A percentile compares a stretch with the other conserved stretches of the same genome.
Evolutionary conservation across 2,113 vertebrate species (phyloP).

Genomic region (Plectropomus leopardus): DNA sequence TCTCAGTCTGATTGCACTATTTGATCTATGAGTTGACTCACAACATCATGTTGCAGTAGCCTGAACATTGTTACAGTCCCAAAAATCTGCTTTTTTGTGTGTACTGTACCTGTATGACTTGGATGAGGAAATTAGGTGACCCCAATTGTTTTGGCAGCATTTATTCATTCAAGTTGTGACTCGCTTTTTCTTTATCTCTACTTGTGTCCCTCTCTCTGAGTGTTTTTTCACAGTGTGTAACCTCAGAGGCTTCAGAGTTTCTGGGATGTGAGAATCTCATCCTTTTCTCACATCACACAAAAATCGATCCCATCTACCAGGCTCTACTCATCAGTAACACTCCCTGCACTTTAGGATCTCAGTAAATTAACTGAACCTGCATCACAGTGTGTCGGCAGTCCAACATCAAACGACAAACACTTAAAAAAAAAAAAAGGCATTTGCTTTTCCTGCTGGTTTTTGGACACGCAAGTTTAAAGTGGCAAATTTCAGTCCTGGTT

Average conservation of each 20-base stretch:
- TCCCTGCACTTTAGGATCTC: neutral
- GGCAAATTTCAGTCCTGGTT: too few species aligned
- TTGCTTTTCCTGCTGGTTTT: neutral
- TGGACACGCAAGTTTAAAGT: neutral
- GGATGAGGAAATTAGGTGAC: neutral
- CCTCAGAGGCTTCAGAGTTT: neutral
- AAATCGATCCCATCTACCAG: slow-evolving; percentile 1
- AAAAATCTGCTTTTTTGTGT: neutral
- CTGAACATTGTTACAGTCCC: neutral
- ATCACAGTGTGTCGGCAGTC: neutral
- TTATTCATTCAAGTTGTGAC: too few species aligned
- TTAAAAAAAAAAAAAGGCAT: neutral
- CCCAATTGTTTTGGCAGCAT: neutral
- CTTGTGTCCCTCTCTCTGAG: neutral
- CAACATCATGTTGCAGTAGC: neutral
- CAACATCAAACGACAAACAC: neutral
- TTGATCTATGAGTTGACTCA: neutral
- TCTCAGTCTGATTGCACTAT: neutral
- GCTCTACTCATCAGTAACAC: neutral
- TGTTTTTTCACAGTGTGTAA: neutral
- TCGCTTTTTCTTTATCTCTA: neutral
- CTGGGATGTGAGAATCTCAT: neutral
- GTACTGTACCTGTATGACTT: neutral
- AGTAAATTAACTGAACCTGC: neutral
- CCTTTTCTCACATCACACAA: neutral